A percentile compares a stretch with the other conserved stretches of the same genome.
Conservation (phyloP, 1,140 invertebrate species). For the Medauroidea extradentata region DNA sequence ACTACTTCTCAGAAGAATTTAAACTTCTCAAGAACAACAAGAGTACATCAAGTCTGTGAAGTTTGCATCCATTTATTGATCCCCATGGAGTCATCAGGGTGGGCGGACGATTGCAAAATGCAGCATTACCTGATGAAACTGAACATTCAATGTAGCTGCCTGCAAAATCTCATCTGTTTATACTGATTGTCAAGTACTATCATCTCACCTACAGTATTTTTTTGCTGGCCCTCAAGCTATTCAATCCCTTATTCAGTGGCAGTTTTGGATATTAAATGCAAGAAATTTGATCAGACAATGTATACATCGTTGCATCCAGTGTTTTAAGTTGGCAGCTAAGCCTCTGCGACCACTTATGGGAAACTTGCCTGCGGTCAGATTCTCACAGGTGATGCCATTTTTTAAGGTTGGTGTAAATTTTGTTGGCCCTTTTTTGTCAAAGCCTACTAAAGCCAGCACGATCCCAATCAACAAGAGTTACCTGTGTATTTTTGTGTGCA, state of each 20-base stretch:
- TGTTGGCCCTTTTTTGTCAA: constrained; percentile 35
- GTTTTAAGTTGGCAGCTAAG: constrained; percentile 19
- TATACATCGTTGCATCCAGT: constrained; percentile 30
- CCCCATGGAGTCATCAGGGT: constrained; percentile 37
- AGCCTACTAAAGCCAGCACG: constrained; percentile 21
- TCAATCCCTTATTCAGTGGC: constrained; percentile 12
- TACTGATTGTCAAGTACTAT: constrained; percentile 17
- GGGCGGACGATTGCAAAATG: constrained; percentile 37
- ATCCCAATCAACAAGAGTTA: constrained; percentile 22
- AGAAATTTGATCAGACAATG: constrained; percentile 22
- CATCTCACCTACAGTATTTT: constrained; percentile 1
- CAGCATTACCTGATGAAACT: constrained; percentile 28
- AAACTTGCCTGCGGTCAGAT: constrained; percentile 22
- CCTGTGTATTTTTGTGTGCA: constrained; percentile 23
- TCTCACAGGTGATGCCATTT: constrained; percentile 27
- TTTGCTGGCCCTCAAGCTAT: constrained; percentile 14
- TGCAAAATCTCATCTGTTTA: constrained; percentile 24
- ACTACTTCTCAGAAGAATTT: no score
- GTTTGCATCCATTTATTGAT: constrained; percentile 33
- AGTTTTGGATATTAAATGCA: constrained; percentile 31
- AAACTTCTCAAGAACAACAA: no score
- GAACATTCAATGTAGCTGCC: constrained; percentile 43
- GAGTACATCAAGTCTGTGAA: no score
- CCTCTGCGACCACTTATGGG: constrained; percentile 29
- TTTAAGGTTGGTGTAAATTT: constrained; percentile 31